Conservation (phyloP, 2,113 vertebrate genomes). For the Ictalurus furcatus region DNA sequence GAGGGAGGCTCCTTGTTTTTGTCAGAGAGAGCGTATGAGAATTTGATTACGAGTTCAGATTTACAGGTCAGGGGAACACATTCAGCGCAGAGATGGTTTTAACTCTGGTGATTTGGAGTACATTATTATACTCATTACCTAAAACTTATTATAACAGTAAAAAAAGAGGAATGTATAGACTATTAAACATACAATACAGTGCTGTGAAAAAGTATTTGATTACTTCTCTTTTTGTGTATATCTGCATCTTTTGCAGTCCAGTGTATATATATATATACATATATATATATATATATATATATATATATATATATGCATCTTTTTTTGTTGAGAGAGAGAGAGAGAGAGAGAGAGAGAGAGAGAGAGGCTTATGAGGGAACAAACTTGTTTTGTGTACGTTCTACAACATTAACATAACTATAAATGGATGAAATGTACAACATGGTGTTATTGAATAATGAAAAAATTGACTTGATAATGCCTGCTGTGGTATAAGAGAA, state of each 20-base stretch:
- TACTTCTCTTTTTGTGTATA: too few relatives aligned
- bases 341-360: neutral
- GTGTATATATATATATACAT: too few relatives aligned
- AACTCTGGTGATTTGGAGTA: neutral
- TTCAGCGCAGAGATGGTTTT: neutral
- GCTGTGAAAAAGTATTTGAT: neutral
- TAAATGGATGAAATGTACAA: neutral
- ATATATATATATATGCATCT: too few relatives aligned
- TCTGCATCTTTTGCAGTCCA: too few relatives aligned
- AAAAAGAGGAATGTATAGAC: neutral
- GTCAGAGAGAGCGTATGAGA: constrained; percentile 20
- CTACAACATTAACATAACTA: neutral
- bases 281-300: too few relatives aligned
- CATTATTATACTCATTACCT: too few relatives aligned
- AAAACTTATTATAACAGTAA: neutral
- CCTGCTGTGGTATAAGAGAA: neutral
- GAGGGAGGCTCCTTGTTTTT: constrained; percentile 49
- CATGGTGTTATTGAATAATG: neutral
- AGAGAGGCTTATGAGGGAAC: neutral
- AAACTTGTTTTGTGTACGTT: neutral
- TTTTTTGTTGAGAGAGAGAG: too few relatives aligned
- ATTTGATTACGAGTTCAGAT: constrained; percentile 32
- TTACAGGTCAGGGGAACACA: neutral
- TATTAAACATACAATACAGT: neutral
- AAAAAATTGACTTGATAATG: neutral